These are phyloP conservation scores for Cairina moschata DNA, from an alignment of 2,113 vertebrate species.

Conservation along the genomic window DNA sequence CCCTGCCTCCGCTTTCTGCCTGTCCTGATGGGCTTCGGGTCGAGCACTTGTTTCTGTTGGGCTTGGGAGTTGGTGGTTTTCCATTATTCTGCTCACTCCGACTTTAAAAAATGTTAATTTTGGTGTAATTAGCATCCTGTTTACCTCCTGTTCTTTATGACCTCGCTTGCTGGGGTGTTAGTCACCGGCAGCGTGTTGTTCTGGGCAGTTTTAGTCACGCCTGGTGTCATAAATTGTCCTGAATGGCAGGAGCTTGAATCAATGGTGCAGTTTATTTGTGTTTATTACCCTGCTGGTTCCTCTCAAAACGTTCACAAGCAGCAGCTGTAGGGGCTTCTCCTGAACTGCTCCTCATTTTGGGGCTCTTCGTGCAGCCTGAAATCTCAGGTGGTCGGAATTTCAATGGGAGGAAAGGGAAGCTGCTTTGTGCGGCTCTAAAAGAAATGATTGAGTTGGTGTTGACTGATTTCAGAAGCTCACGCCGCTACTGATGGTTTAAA, in stretches of 20 bases:
- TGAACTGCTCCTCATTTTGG: background rate
- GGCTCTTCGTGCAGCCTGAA: background rate
- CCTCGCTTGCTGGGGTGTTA: background rate
- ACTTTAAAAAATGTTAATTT: background rate
- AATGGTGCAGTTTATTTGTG: background rate
- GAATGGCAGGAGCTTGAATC: background rate
- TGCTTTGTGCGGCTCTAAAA: background rate
- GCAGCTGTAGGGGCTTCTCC: background rate
- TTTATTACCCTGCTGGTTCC: background rate
- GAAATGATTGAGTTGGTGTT: background rate
- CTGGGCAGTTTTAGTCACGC: background rate
- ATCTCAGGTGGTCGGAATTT: background rate
- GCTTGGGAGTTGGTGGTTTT: slow-evolving; percentile 50
- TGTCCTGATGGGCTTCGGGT: slow-evolving; percentile 9
- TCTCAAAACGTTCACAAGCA: background rate
- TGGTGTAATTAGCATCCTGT: background rate
- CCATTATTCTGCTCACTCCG: background rate
- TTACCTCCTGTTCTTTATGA: background rate
- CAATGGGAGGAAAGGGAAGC: no score
- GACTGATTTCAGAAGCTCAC: background rate
- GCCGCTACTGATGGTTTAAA: no score
- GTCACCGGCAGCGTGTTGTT: background rate
- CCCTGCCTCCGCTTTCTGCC: background rate
- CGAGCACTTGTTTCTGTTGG: slow-evolving; percentile 1
- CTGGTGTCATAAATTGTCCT: background rate